A percentile compares a stretch with the other conserved stretches of the same genome.
These are phyloP conservation scores for Steinernema feltiae DNA, from an alignment of 1,140 invertebrate species.

Conservation along the genomic window DNA sequence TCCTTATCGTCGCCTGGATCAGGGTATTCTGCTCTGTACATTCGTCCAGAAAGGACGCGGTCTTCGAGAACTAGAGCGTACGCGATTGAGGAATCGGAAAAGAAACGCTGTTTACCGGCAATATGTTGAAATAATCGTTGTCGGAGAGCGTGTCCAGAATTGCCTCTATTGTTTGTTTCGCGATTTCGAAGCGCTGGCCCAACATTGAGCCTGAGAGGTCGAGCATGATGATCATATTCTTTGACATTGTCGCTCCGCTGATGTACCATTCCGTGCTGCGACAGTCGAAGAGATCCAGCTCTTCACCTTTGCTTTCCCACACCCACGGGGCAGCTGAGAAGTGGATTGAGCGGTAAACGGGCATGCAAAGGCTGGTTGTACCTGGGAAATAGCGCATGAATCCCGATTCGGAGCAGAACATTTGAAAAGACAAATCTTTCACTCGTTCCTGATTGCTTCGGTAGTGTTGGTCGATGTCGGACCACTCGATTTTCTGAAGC, in stretches of 20 bases:
- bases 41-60: conserved; percentile 58
- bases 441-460: conserved; percentile 50
- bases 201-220: conserved; percentile 96
- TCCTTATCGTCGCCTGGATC: conserved; percentile 61
- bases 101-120: conserved; percentile 62
- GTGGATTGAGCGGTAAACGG: conserved; percentile 13
- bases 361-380: conserved; percentile 15
- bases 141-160: conserved; percentile 91
- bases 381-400: conserved; percentile 57
- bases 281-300: conserved; percentile 55
- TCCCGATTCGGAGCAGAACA: conserved; percentile 55
- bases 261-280: conserved; percentile 68
- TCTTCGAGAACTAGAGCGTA: conserved; percentile 59
- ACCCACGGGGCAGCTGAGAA: conserved; percentile 51
- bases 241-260: conserved; percentile 89
- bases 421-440: conserved; percentile 55
- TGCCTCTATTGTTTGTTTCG: conserved; percentile 76
- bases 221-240: conserved; percentile 89
- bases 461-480: conserved; percentile 55
- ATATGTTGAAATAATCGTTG: conserved; percentile 92
- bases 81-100: not conserved
- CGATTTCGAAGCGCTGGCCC: conserved; percentile 82
- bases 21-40: conserved; percentile 54
- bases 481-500: conserved; percentile 52
- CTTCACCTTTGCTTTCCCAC: conserved; percentile 43